phyloP scores from a whole-genome alignment of 2,797 vertebrate species.

The Spea hammondii region DNA sequence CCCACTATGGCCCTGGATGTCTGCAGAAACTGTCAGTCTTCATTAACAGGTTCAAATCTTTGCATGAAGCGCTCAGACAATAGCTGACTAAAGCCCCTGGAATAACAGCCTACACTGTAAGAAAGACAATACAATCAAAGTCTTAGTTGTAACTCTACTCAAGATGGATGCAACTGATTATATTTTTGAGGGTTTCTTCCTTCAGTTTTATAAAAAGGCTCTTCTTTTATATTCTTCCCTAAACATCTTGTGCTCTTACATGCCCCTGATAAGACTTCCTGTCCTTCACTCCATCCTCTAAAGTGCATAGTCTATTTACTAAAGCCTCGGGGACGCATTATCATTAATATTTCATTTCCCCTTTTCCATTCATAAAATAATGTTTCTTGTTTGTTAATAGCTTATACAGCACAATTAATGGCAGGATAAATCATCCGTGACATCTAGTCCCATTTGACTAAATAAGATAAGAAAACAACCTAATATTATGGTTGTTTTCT shows the following conservation, averaged over 20 bases:
- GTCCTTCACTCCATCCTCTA: slow-evolving; percentile 45
- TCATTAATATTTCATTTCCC: slow-evolving; percentile 53
- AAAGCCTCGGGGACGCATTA: slow-evolving; percentile 50
- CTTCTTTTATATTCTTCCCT: slow-evolving; percentile 6
- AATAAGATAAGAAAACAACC: slow-evolving; percentile 29
- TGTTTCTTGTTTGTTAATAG: slow-evolving; percentile 53
- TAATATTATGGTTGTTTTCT: slow-evolving; percentile 31
- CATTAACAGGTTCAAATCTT: no score
- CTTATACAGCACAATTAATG: slow-evolving; percentile 53
- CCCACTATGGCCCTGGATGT: no score
- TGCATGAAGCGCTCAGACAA: no score
- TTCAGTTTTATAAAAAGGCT: neutral
- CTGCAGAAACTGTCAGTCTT: no score
- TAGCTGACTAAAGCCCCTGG: no score
- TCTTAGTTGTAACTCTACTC: no score
- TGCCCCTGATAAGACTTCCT: slow-evolving; percentile 43
- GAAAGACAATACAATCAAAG: no score
- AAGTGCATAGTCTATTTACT: slow-evolving; percentile 51
- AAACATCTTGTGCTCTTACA: slow-evolving; percentile 34
- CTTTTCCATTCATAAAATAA: slow-evolving; percentile 53
- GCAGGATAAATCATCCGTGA: slow-evolving; percentile 50
- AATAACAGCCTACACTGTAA: no score
- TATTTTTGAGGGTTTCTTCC: neutral
- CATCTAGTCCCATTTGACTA: slow-evolving; percentile 41
- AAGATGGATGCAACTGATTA: neutral